phyloP scores from a whole-genome alignment of 2,888 invertebrate genomes.

The Steromphala cineraria region DNA sequence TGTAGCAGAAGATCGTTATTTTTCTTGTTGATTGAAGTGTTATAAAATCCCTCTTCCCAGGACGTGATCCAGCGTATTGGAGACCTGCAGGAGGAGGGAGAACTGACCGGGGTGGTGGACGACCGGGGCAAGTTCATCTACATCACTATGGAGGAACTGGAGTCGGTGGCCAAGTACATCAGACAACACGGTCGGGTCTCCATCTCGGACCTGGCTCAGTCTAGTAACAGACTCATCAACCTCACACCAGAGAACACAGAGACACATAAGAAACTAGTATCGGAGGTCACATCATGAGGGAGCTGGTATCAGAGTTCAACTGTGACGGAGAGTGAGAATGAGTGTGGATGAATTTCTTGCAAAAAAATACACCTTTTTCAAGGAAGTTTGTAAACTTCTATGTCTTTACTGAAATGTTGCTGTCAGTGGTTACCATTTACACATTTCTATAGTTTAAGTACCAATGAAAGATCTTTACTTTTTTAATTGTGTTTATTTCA shows the following conservation, averaged over 20 bases:
- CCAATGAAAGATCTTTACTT: too few species aligned
- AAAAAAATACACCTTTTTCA: too few species aligned
- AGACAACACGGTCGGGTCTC: slow-evolving; percentile 94
- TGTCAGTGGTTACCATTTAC: too few species aligned
- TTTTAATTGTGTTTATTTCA: too few species aligned
- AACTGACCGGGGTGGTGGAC: slow-evolving; percentile 96
- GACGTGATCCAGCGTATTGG: slow-evolving; percentile 83
- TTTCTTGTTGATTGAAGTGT: too few species aligned
- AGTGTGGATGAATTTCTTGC: background rate
- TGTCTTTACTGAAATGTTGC: too few species aligned
- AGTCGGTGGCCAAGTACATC: slow-evolving; percentile 95
- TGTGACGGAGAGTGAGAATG: background rate
- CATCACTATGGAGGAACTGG: slow-evolving; percentile 91
- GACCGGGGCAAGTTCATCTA: slow-evolving; percentile 99
- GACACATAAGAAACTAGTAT: slow-evolving; percentile 49
- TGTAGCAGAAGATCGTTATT: too few species aligned
- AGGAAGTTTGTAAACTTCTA: too few species aligned
- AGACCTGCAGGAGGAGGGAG: slow-evolving; percentile 87
- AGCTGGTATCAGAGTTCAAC: too few species aligned
- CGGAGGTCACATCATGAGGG: background rate
- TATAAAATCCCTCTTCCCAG: slow-evolving; percentile 44
- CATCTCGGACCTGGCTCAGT: slow-evolving; percentile 93
- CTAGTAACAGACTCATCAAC: slow-evolving; percentile 93
- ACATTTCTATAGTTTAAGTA: too few species aligned
- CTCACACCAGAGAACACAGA: slow-evolving; percentile 78